Base-by-base conservation (phyloP, 2,888 invertebrate species). In the Athalia cordata region DNA sequence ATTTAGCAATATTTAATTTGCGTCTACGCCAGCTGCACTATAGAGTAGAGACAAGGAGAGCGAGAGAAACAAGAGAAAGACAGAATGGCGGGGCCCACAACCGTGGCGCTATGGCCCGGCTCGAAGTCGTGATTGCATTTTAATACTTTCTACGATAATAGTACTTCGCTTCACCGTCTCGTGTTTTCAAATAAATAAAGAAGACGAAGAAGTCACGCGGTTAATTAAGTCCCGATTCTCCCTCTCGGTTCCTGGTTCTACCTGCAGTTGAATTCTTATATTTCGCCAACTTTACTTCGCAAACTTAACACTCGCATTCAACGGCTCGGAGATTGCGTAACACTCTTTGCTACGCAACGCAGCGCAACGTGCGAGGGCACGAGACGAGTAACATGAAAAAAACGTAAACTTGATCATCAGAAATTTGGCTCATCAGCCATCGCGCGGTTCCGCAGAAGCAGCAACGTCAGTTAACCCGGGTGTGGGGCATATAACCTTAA, bases 1-100 rank as follows among this genome's bases (percentile, higher is more conserved):
- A 87, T 88, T 88, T 87, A 83, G 87, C 86, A 89, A 88, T 87
- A 84, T 86, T 87, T 87, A 85, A 87, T 87, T 87, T 85, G 82
- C 82, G 77, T 82, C 83, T 81, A 80, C 82, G 80, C 82, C 79
- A 79, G 80, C 79, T 79, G 80, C 70, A 74, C 77, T 67, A 5
- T 62, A 43, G 59, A 59, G 13, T 45, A n/a, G 47, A 59, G 68
- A 55, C 29, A 72, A 72, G 68, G 47, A 59, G 47, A 49, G 59
- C 45, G 59, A 59, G 52, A 55, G 68, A 70, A 45, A 15, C 13
- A 61, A 47, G 45, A 61, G 61, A 49, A 29, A 49, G 62, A 50
- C 9, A 50, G 50, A 64, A 64, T 7, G 6, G 45, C 43, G 50
- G 59, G 75, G 75, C 62, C 68, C 68, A 68, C 50, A 52, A 50